Evolutionary conservation across 2,113 vertebrate genomes (phyloP).

Genomic region (Accipiter virgatus): DNA sequence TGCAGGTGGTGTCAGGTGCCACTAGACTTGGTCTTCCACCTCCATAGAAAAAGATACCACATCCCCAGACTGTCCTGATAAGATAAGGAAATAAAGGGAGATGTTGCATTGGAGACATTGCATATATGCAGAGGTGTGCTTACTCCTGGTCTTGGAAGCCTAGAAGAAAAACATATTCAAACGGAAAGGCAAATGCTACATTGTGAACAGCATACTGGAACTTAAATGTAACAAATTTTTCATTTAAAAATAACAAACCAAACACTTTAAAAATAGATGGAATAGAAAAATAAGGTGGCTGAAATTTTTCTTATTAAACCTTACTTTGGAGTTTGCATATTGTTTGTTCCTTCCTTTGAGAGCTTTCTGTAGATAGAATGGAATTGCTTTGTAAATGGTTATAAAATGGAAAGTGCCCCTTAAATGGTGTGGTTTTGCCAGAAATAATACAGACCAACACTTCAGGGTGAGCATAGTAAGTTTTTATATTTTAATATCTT

Average conservation of each 20-base stretch:
- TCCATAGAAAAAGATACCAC: neutral
- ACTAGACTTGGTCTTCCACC: neutral
- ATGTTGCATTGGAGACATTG: neutral
- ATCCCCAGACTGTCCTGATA: neutral
- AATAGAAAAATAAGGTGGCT: neutral
- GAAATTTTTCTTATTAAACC: neutral
- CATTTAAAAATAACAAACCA: neutral
- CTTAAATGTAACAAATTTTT: neutral
- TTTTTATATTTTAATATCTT: neutral
- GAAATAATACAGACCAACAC: neutral
- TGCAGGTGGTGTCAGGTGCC: neutral
- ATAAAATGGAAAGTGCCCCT: neutral
- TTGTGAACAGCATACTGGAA: neutral
- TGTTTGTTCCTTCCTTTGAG: neutral
- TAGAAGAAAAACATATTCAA: neutral
- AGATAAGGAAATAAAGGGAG: neutral
- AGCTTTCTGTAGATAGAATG: neutral
- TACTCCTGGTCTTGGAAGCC: neutral
- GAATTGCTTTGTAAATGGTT: neutral
- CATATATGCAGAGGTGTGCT: neutral
- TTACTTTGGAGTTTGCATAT: neutral
- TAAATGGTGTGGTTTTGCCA: neutral
- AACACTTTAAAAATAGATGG: neutral
- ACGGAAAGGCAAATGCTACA: neutral
- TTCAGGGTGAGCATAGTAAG: neutral